Conservation (phyloP, 30 jellyfish, hydroid and myxozoan genomes). For the Pelagia noctiluca region DNA sequence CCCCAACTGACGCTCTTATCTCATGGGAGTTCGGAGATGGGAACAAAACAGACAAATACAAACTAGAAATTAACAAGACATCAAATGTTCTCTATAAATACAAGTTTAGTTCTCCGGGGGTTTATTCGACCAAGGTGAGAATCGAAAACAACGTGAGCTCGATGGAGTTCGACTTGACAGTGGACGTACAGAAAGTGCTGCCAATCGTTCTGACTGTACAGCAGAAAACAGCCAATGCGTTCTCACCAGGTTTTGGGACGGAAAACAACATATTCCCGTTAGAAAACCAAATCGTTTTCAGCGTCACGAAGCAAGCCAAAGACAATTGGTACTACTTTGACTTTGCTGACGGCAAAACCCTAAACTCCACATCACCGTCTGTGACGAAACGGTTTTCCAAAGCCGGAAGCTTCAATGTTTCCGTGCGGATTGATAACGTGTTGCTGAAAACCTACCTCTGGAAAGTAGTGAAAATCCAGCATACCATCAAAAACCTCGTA, state of each 20-base stretch:
- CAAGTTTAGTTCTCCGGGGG: slow-evolving; percentile 72
- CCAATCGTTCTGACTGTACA: slow-evolving; percentile 45
- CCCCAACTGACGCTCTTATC: slow-evolving; percentile 90
- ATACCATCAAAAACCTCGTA: slow-evolving; percentile 48
- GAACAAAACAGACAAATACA: slow-evolving; percentile 25
- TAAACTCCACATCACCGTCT: slow-evolving; percentile 17
- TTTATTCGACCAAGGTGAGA: slow-evolving; percentile 35
- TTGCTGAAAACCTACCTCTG: slow-evolving; percentile 50
- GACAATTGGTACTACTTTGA: slow-evolving; percentile 76
- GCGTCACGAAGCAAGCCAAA: slow-evolving; percentile 78
- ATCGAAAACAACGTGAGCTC: slow-evolving; percentile 86
- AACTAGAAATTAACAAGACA: slow-evolving; percentile 28
- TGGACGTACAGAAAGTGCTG: slow-evolving; percentile 85
- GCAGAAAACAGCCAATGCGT: slow-evolving; percentile 3
- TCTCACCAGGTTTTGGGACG: slow-evolving; percentile 65
- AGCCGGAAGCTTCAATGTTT: slow-evolving; percentile 79
- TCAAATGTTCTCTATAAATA: slow-evolving; percentile 38
- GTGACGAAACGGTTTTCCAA: slow-evolving; percentile 26
- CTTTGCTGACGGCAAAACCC: slow-evolving; percentile 66
- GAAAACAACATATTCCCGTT: slow-evolving; percentile 61
- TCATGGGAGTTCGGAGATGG: slow-evolving; percentile 97
- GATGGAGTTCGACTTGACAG: slow-evolving; percentile 30
- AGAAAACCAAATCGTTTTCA: slow-evolving; percentile 42
- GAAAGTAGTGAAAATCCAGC: slow-evolving; percentile 51
- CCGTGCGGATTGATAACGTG: slow-evolving; percentile 59